Evolutionary conservation across 2,888 invertebrate species (phyloP).

Genomic region (Brachycybe producta): DNA sequence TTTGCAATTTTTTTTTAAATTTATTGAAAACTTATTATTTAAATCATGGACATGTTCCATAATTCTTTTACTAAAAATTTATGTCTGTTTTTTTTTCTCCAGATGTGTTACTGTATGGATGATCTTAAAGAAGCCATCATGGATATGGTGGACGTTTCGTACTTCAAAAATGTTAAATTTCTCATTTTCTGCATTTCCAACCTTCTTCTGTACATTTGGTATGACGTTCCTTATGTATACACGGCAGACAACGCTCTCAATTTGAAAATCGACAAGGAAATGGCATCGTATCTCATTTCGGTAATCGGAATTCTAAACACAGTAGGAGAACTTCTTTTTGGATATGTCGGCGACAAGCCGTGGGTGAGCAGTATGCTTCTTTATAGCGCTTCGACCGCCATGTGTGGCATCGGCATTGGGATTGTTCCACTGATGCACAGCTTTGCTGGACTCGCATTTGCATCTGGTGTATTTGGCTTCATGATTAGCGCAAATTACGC

Average conservation of each 20-base stretch:
- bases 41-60: no score
- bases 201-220: constrained; percentile 75
- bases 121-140: constrained; percentile 62
- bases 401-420: constrained; percentile 46
- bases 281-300: constrained; percentile 66
- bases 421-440: constrained; percentile 46
- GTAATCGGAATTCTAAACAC: constrained; percentile 80
- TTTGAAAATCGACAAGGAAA: constrained; percentile 48
- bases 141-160: constrained; percentile 68
- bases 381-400: constrained; percentile 59
- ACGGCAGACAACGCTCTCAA: constrained; percentile 68
- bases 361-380: constrained; percentile 68
- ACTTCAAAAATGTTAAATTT: constrained; percentile 65
- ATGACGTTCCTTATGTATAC: constrained; percentile 88
- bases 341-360: constrained; percentile 76
- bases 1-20: no score
- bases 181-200: constrained; percentile 70
- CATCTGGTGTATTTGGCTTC: constrained; percentile 68
- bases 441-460: constrained; percentile 46
- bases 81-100: background rate
- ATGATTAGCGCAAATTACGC: constrained; percentile 86
- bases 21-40: no score
- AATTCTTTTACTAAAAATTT: no score
- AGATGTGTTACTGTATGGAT: constrained; percentile 25
- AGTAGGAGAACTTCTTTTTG: constrained; percentile 73